Base-by-base conservation (phyloP, 2,888 invertebrate species). In the Eurytoma californica region DNA sequence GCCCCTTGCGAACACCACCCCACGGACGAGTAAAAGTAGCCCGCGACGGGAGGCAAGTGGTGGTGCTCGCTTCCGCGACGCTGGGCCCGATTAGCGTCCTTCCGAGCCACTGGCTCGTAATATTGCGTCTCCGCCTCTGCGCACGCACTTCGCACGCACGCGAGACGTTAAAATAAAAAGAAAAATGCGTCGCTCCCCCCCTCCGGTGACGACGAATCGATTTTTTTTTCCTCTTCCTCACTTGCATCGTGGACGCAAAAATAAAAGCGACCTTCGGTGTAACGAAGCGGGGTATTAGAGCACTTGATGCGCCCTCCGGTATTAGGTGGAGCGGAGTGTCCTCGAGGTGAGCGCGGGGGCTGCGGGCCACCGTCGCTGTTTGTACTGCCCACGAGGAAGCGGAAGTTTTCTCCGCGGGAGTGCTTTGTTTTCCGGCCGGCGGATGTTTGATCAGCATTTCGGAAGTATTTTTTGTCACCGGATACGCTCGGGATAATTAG, bases 71-170 rank as follows among this genome's bases (percentile, higher is more conserved):
- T 61, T 63, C 39, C 58, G 55, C 69, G 39, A 24, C 24, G 65
- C 69, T 69, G 73, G 65, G 39, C 70, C 65, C 70, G 74, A 75
- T 79, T 58, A 75, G 66, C 75, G 61, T 79, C 47, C 63, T 76
- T 76, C 72, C 68, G 39, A 76, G 63, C 51, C 76, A 76, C 24
- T 72, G 80, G 68, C 63, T 60, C 76, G 76, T 72, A 67, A 76
- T 80, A 80, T 79, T 79, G 63, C 30, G 61, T 51, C 30, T n/a
- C 3, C 63, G 3, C 57, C 18, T 65, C 47, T 5, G 24, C 18
- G 58, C 61, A 72, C 66, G 68, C 72, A 58, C 58, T 24, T 30
- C 66, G 39, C n/a, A 18, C 51, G 58, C 60, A 47, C 28, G 24
- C 47, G 39, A 18, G 9, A 30, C 13, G 61, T 39, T 53, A 30